These are phyloP conservation scores for Dryobotodes eremita DNA, from an alignment of 2,888 invertebrate species.

Conservation along the genomic window DNA sequence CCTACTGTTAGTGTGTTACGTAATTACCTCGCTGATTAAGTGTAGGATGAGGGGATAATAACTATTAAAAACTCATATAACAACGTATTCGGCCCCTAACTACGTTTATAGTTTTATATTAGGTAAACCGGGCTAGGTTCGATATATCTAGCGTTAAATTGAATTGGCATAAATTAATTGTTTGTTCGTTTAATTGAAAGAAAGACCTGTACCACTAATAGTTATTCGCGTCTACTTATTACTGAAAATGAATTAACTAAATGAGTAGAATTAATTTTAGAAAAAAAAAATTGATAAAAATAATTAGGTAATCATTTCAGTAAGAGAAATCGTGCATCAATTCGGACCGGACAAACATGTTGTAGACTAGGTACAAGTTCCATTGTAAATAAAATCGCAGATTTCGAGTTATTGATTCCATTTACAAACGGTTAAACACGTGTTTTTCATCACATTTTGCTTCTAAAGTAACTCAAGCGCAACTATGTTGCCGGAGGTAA, in stretches of 20 bases:
- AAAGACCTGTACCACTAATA: too few species aligned
- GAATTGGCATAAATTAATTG: not conserved
- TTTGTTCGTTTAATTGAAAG: not conserved
- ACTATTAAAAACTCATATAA: not conserved
- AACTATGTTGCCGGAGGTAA: not conserved
- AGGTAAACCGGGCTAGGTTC: not conserved
- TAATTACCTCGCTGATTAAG: too few species aligned
- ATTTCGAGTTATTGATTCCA: not conserved
- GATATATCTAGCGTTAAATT: not conserved
- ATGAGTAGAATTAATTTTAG: not conserved
- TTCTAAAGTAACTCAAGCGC: not conserved
- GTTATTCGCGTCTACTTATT: too few species aligned
- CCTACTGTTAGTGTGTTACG: too few species aligned
- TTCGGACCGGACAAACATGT: not conserved
- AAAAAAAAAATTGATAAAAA: too few species aligned
- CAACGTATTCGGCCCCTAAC: not conserved
- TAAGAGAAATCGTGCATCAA: not conserved
- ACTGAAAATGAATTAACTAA: not conserved
- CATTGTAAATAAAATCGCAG: not conserved
- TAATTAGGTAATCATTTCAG: not conserved
- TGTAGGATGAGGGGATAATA: not conserved
- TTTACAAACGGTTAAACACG: not conserved
- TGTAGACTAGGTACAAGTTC: not conserved
- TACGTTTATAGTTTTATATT: not conserved
- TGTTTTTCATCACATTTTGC: not conserved